Evolutionary conservation across 2,797 vertebrate genomes (phyloP).

Genomic region (Propithecus deckenii): DNA sequence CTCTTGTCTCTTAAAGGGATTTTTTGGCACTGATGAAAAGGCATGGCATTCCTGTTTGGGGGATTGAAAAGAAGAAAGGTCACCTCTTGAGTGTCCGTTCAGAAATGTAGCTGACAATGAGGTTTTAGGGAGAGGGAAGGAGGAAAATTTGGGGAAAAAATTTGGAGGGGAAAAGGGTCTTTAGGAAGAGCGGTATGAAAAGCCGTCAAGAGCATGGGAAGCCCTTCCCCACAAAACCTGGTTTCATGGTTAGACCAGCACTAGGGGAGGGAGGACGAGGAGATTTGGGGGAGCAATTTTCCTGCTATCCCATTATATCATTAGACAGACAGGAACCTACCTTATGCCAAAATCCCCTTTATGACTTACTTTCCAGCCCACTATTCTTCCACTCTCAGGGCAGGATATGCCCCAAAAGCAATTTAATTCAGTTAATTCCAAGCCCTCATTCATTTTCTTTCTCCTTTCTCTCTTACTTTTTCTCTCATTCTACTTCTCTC

Average conservation of each 20-base stretch:
- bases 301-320: background rate
- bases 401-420: background rate
- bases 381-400: background rate
- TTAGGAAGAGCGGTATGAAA: background rate
- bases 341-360: background rate
- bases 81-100: background rate
- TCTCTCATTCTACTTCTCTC: background rate
- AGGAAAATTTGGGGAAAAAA: background rate
- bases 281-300: background rate
- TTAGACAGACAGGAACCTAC: background rate
- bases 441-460: conserved; percentile 8
- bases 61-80: background rate
- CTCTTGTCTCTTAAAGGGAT: background rate
- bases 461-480: background rate
- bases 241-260: background rate
- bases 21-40: background rate
- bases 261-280: background rate
- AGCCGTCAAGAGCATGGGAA: background rate
- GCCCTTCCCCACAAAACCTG: background rate
- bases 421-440: conserved; percentile 17
- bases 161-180: background rate
- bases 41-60: background rate
- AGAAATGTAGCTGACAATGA: background rate
- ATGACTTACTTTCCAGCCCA: background rate
- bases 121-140: background rate